Evolutionary conservation across 2,113 vertebrate genomes (phyloP), one percentile per base, ranked within the genome.

Genomic region (Petrocephalus zakoni): DNA sequence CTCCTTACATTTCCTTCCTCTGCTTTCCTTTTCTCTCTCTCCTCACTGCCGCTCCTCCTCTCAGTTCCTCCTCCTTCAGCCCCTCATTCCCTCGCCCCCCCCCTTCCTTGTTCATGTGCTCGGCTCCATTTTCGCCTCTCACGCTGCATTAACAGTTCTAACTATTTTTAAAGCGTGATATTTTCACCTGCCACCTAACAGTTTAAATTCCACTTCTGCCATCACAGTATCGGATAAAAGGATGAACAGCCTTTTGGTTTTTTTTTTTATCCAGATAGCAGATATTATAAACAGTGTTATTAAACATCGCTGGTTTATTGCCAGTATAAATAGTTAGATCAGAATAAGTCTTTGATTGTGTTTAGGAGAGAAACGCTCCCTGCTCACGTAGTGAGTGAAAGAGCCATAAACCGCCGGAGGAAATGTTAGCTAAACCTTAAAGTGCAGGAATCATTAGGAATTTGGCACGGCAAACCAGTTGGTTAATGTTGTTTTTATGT

Each of bases 391-490:
- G 15, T 21, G 51, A 83, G 21, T 25, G 4, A 37, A 52, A 56
- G 4, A 61, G 11, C 68, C 37, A 88, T 82, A 81, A 88, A 88
- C 78, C 88, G 47, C 52, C 61, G 88, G 78, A 83, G 49, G 34
- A 88, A 88, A 83, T 52, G 78, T 88, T 88, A 82, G 58, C 87
- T 88, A 88, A 88, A 82, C 87, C 87, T 88, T 81, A 56, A 84
- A 83, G 55, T 55, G 49, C 84, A 55, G 84, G 58, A 47, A 87
- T 42, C 53, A 58, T 88, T 58, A 47, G 42, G 81, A 49, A 84
- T 55, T 34, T 46, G 75, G 53, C 53, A 56, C n/a, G 29, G 75
- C 42, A 58, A 37, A 83, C 78, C 53, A 83, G 88, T 46, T 88
- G 75, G 55, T 87, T 72, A 53, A 42, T 88, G 84, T 55, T 55